These are phyloP conservation scores for Hycleus phaleratus DNA, from an alignment of 1,140 invertebrate genomes.

Conservation along the genomic window DNA sequence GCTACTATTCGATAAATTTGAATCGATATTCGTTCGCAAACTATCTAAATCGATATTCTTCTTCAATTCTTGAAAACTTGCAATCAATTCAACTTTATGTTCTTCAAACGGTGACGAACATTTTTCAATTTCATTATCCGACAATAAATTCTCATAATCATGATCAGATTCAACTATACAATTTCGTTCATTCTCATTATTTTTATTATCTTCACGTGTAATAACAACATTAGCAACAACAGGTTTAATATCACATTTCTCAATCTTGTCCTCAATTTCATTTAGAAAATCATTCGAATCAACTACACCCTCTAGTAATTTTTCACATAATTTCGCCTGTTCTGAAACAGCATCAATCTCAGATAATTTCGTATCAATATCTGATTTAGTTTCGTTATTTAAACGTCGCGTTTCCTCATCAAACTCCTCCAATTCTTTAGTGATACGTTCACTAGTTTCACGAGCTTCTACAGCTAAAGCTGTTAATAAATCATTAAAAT, in stretches of 20 bases:
- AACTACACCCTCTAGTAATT: conserved; percentile 41
- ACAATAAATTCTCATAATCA: conserved; percentile 37
- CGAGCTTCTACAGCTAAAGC: conserved; percentile 37
- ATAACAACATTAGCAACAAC: conserved; percentile 29
- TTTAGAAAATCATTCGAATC: conserved; percentile 29
- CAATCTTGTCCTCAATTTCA: conserved; percentile 18
- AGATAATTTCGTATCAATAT: conserved; percentile 4
- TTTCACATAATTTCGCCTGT: conserved; percentile 42
- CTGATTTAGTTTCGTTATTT: not conserved
- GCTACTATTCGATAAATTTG: conserved; percentile 2
- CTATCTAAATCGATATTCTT: conserved; percentile 17
- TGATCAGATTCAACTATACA: conserved; percentile 29
- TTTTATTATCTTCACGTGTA: conserved; percentile 11
- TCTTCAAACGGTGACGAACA: conserved; percentile 32
- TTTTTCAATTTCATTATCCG: conserved; percentile 20
- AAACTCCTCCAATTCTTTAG: conserved; percentile 44
- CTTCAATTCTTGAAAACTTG: conserved; percentile 33
- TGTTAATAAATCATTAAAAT: conserved; percentile 30
- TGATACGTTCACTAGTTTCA: conserved; percentile 48
- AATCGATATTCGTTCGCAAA: conserved; percentile 6
- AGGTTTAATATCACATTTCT: conserved; percentile 29
- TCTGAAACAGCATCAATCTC: conserved; percentile 42
- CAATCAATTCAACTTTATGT: conserved; percentile 30
- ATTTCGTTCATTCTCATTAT: conserved; percentile 4
- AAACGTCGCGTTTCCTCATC: conserved; percentile 36